Conservation (phyloP, 2,113 vertebrate genomes). For the Aix galericulata region DNA sequence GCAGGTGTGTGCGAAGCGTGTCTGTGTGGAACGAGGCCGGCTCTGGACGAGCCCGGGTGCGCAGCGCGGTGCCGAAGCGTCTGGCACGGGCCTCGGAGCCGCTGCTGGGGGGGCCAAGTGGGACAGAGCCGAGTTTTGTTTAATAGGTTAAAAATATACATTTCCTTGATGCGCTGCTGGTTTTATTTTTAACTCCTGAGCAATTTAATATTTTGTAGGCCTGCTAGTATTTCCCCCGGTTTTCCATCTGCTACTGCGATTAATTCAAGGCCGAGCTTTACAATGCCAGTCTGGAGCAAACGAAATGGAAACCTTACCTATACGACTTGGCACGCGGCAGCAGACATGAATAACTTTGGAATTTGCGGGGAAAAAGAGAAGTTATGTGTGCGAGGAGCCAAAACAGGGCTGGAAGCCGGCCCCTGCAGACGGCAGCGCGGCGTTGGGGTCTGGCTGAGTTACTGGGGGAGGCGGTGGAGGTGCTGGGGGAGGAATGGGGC, state of each 20-base stretch:
- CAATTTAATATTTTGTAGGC: slow-evolving; percentile 27
- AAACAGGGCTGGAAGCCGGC: background rate
- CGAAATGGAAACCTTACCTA: slow-evolving; percentile 47
- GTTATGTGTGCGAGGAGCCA: background rate
- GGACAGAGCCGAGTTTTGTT: background rate
- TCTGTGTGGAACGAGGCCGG: background rate
- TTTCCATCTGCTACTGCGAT: slow-evolving; percentile 68
- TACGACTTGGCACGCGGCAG: background rate
- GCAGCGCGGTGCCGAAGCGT: rapidly evolving
- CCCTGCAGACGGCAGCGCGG: background rate
- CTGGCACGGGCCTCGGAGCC: background rate
- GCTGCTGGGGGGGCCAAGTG: background rate
- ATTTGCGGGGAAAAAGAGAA: background rate
- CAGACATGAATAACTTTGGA: slow-evolving; percentile 35
- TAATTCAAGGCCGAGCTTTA: slow-evolving; percentile 3
- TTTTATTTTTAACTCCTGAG: slow-evolving; percentile 58
- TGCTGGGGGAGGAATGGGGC: too few species aligned
- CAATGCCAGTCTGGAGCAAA: background rate
- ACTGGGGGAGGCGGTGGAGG: too few species aligned
- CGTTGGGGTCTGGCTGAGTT: too few species aligned
- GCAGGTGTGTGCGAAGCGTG: background rate
- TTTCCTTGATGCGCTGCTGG: slow-evolving; percentile 15
- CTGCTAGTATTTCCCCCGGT: background rate
- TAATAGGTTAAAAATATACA: background rate
- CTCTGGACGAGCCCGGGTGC: rapidly evolving